Conservation (phyloP, 1,140 invertebrate genomes). For the Mycetomoellerius zeteki region DNA sequence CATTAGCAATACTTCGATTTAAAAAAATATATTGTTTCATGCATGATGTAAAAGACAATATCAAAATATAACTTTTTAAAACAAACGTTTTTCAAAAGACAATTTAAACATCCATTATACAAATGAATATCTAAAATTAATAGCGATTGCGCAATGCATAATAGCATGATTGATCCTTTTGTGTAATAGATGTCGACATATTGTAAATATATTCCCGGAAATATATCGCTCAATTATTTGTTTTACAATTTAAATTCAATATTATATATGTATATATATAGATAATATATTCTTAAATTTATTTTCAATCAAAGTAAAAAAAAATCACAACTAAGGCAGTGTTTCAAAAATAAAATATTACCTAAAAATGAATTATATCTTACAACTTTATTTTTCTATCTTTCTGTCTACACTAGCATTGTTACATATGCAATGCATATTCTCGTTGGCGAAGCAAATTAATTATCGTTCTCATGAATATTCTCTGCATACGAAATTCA, state of each 20-base stretch:
- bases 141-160: not conserved
- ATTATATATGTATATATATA: not conserved
- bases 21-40: not conserved
- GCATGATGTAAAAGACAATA: not conserved
- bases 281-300: not conserved
- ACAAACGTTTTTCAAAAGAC: not conserved
- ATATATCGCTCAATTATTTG: slow-evolving; percentile 2
- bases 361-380: not conserved
- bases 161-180: not conserved
- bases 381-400: not conserved
- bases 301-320: not conserved
- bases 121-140: slow-evolving; percentile 25
- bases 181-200: not conserved
- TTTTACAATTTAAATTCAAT: slow-evolving; percentile 20
- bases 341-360: not conserved
- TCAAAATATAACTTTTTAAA: not conserved
- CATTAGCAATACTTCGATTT: not conserved
- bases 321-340: not conserved
- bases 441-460: slow-evolving; percentile 25
- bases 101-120: not conserved
- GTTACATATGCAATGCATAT: not conserved
- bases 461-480: slow-evolving; percentile 24
- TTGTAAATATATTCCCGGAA: slow-evolving; percentile 30
- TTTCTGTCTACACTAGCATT: not conserved
- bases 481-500: slow-evolving; percentile 1